A percentile compares a stretch with the other conserved stretches of the same genome.
Evolutionary conservation across 2,797 vertebrate genomes (phyloP).

Genomic region (Enteromius anoplus): DNA sequence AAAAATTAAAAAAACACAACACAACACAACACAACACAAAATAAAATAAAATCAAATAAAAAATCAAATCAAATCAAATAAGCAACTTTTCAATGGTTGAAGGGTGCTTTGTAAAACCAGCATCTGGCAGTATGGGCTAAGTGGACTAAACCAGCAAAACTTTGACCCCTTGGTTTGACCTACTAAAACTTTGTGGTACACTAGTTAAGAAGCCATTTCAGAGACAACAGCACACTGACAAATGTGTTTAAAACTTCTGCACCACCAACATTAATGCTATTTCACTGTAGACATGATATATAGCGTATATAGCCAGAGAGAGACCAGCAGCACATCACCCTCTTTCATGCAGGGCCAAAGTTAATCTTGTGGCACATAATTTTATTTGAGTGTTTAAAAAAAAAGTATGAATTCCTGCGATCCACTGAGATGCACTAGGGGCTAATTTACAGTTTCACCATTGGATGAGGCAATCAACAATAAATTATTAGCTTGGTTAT

Average conservation of each 20-base stretch:
- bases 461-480: constrained; percentile 75
- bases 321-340: constrained; percentile 67
- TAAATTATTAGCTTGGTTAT: constrained; percentile 78
- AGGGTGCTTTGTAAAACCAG: too few relatives aligned
- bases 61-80: too few relatives aligned
- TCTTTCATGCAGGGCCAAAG: constrained; percentile 42
- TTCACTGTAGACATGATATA: constrained; percentile 63
- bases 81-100: too few relatives aligned
- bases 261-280: constrained; percentile 3
- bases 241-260: neutral
- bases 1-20: too few relatives aligned
- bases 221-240: neutral
- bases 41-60: neutral
- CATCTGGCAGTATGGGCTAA: neutral
- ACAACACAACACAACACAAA: neutral
- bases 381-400: constrained; percentile 70
- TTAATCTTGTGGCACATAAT: constrained; percentile 66
- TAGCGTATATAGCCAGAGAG: constrained; percentile 50
- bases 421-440: constrained; percentile 53
- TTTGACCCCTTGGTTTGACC: neutral
- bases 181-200: neutral
- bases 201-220: neutral
- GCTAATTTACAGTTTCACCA: constrained; percentile 60
- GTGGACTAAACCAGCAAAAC: constrained; percentile 7
- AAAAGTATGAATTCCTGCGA: neutral